These are phyloP conservation scores for Drosophila serrata DNA, from an alignment of 1,140 invertebrate species.

Conservation along the genomic window DNA sequence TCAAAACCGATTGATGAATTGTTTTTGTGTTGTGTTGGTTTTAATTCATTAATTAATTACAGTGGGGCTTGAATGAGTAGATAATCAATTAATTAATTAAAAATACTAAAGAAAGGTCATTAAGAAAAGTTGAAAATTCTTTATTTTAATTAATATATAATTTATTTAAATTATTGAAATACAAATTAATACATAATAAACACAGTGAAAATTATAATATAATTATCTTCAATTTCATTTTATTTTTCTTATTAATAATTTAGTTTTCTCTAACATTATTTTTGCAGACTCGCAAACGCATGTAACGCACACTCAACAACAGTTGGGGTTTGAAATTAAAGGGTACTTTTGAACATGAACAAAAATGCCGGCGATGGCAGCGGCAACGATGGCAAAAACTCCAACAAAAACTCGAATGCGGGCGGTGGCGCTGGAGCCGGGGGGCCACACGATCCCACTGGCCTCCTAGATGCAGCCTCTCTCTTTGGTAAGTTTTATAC, in stretches of 20 bases:
- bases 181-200: too few species aligned
- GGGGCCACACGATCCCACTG: constrained; percentile 85
- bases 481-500: constrained; percentile 87
- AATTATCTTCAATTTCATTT: background rate
- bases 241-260: background rate
- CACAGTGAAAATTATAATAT: background rate
- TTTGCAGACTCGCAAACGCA: constrained; percentile 56
- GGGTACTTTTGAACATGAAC: constrained; percentile 77
- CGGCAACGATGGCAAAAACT: constrained; percentile 79
- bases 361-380: constrained; percentile 85
- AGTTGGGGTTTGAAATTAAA: constrained; percentile 19
- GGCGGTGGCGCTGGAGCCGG: constrained; percentile 69
- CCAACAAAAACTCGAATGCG: constrained; percentile 67
- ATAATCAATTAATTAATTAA: too few species aligned
- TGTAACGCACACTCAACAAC: constrained; percentile 46
- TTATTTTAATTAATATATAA: too few species aligned
- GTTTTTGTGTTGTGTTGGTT: background rate
- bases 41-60: constrained; percentile 10
- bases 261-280: background rate
- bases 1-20: constrained; percentile 25
- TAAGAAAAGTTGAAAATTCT: background rate
- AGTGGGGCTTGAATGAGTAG: background rate
- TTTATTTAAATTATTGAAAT: too few species aligned
- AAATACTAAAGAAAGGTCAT: too few species aligned
- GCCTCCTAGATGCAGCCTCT: constrained; percentile 89